Evolutionary conservation across 2,888 invertebrate species (phyloP).

Genomic region (Eupithecia tripunctaria): DNA sequence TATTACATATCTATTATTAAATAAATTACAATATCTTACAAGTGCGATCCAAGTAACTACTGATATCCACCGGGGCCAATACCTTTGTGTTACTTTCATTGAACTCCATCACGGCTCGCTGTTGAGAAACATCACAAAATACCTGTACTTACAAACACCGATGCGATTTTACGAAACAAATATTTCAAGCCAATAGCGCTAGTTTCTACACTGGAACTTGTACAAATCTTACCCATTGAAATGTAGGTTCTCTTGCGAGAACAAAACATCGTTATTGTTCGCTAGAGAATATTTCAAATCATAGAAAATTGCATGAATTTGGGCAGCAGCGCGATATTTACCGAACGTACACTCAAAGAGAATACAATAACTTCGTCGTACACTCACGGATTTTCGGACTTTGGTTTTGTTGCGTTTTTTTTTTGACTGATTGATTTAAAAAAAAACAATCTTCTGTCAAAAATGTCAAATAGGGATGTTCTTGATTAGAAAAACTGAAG

Average conservation of each 20-base stretch:
- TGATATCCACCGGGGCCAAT: conserved; percentile 73
- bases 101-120: conserved; percentile 82
- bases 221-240: conserved; percentile 75
- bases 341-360: conserved; percentile 46
- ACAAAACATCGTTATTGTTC: conserved; percentile 70
- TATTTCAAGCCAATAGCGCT: conserved; percentile 38
- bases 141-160: conserved; percentile 61
- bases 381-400: conserved; percentile 43
- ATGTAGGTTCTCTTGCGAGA: conserved; percentile 81
- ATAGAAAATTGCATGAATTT: conserved; percentile 49
- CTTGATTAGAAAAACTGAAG: too few species aligned
- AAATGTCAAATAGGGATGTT: background rate
- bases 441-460: background rate
- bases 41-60: conserved; percentile 68
- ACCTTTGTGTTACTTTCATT: conserved; percentile 75
- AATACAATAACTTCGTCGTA: too few species aligned
- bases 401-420: conserved; percentile 11
- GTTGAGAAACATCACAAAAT: conserved; percentile 67
- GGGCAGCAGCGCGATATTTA: conserved; percentile 47
- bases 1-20: too few species aligned
- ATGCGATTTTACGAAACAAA: conserved; percentile 45
- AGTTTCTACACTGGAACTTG: conserved; percentile 19
- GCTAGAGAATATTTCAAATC: conserved; percentile 41
- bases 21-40: too few species aligned
- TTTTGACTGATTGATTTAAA: conserved; percentile 40